phyloP scores from a whole-genome alignment of 2,797 vertebrate species.

The Melanotaenia trifasciata region DNA sequence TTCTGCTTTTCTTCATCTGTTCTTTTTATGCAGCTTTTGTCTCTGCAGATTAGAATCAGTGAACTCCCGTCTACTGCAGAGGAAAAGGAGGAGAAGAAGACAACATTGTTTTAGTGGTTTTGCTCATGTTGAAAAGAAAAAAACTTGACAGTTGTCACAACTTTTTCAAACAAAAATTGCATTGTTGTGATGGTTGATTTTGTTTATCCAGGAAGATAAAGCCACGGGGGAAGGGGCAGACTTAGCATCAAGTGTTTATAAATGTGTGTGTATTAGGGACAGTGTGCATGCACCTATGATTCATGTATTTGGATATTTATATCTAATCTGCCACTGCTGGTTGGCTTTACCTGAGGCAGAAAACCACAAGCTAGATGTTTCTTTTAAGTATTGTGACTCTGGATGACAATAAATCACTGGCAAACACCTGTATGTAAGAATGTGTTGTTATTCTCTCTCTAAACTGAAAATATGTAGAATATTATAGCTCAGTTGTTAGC shows the following conservation, averaged over 20 bases:
- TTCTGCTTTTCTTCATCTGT: conserved; percentile 43
- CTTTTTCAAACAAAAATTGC: conserved; percentile 1
- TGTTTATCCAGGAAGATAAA: conserved; percentile 23
- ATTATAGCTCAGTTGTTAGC: no score
- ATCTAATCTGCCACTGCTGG: conserved; percentile 16
- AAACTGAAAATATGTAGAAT: neutral
- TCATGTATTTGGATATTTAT: conserved; percentile 23
- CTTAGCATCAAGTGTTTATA: conserved; percentile 5
- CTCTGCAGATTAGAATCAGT: conserved; percentile 41
- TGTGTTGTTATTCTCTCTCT: no score
- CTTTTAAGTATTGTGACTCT: neutral
- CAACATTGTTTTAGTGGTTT: conserved; percentile 35
- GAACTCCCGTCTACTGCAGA: conserved; percentile 18
- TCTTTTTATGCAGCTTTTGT: conserved; percentile 36
- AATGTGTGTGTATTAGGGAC: neutral
- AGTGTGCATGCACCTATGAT: neutral
- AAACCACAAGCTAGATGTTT: neutral
- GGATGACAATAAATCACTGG: neutral
- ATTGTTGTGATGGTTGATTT: conserved; percentile 34
- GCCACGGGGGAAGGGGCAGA: conserved; percentile 5
- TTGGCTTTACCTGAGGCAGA: conserved; percentile 9
- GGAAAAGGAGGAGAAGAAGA: conserved; percentile 5
- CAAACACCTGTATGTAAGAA: neutral
- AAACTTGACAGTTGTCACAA: conserved; percentile 34
- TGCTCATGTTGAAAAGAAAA: conserved; percentile 19